Evolutionary conservation across 2,888 invertebrate genomes (phyloP).

Genomic region (Tachina grossa): DNA sequence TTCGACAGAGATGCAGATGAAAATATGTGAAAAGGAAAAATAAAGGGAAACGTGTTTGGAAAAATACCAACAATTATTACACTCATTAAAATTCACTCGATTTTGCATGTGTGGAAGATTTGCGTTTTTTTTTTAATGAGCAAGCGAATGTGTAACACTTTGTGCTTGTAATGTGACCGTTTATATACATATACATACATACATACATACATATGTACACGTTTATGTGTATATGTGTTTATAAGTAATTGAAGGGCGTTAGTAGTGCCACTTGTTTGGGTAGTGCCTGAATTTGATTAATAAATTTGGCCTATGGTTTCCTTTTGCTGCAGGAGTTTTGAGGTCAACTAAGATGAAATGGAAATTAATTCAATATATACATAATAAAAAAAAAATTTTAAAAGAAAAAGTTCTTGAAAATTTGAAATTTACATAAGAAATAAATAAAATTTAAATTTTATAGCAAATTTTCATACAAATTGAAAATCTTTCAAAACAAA

Average conservation of each 20-base stretch:
- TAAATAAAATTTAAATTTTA: too few species aligned
- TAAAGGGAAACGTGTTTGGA: background rate
- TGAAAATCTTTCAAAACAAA: too few species aligned
- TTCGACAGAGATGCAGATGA: background rate
- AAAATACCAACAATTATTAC: conserved; percentile 23
- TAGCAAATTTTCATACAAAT: too few species aligned
- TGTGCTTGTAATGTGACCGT: background rate
- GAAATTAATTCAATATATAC: too few species aligned
- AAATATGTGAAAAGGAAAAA: background rate
- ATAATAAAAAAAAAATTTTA: too few species aligned
- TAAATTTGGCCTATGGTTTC: too few species aligned
- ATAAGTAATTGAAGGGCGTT: background rate
- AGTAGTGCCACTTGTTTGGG: background rate
- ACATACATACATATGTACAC: background rate
- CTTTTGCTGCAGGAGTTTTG: too few species aligned
- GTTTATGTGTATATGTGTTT: background rate
- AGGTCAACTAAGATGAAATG: too few species aligned
- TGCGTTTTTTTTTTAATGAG: conserved; percentile 1
- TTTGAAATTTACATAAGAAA: too few species aligned
- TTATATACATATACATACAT: too few species aligned
- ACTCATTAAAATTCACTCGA: conserved; percentile 18
- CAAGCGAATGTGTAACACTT: background rate
- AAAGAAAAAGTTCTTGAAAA: too few species aligned
- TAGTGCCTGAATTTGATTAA: background rate
- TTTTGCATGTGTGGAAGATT: background rate